Base-by-base conservation (phyloP, 2,888 invertebrate species). In the Chalcis sispes region DNA sequence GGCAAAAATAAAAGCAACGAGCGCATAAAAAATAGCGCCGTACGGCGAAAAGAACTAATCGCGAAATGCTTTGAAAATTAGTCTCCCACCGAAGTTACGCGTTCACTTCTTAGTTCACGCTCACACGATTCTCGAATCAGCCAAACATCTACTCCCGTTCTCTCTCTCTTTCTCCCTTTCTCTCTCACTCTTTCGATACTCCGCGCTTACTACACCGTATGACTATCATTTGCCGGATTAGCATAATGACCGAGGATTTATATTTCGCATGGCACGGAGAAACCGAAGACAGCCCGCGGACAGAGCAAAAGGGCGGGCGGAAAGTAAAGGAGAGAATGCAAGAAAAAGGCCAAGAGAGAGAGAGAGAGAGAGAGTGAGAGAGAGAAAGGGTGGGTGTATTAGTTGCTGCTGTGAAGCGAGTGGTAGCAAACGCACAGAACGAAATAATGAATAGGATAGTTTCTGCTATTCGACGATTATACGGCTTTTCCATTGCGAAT, bases 381-480 rank as follows among this genome's bases (percentile, higher is more conserved):
- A 58, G 36, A 46, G 72, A 72, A 15, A 52, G 42, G 58, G 66
- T 48, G 70, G 75, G 64, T 72, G 74, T 65, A 29, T 2, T 4
- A 13, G 54, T 4, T 54, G 40, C 54, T 7, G 15, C 50, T 23
- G 32, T 59, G 2, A 13, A 1, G 15, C 50, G 61, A 79, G 79
- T 87, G 85, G 88, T 88, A 88, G 88, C 88, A 88, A 88, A 87
- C 83, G 86, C 83, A 85, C 83, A 83, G 84, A 86, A 85, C 86
- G 83, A 85, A 87, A 87, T 88, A 88, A 88, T 88, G 86, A 88
- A 88, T 88, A 88, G 88, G 84, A 85, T 85, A 86, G 85, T 87
- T 87, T 87, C 87, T 88, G 88, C 86, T 85, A 88, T 88, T 88
- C 85, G 84, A 85, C 85, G 87, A 88, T 88, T 88, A 88, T 87